Evolutionary conservation across 2,888 invertebrate genomes (phyloP), one percentile per base, ranked within the genome.

Genomic region (Heliconius ethilla): DNA sequence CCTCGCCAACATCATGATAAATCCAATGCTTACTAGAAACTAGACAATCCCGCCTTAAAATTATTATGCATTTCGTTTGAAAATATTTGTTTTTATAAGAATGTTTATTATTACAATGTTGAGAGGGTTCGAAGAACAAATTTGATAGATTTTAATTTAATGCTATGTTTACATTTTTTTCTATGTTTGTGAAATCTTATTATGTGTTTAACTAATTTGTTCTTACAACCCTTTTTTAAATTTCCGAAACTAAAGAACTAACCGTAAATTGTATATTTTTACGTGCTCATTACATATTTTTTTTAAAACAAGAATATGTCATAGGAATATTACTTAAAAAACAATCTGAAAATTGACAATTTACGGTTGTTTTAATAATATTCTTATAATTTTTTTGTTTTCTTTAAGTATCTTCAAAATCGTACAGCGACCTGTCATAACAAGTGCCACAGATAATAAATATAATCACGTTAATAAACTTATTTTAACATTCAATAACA

Each of bases 1-100:
- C 10, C 95, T 99, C 85, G 98, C 99, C n/a, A 99, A 99, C 89
- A 99, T 99, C 84, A 99, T 99, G 98, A 98, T 99, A 87, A 98
- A 98, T 89, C 97, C 98, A 75, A 97, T 97, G 96, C 90, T 96
- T 83, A 95, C 95, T 59, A 91, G 95, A 78, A 94, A 94, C 84
- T 95, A 81, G 65, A 55, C 29, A 77, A 74, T 62, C 77, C 77
- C 77, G 77, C 77, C 77, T 74, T 59, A 51, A 77, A 6, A 59
- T 29, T 74, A 59, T 51, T 62, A 25, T 69, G 77, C 77, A 77
- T 77, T 77, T 77, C 45, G 33, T 51, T 77, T 67, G 77, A 55
- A 65, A 74, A 63, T 63, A 65, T 11, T 11, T 74, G 10, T 63
- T 25, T 65, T 65, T 65, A 51, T 51, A 7, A 51, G 51, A 51